Conservation (phyloP, 2,113 vertebrate genomes). For the Globicephala melas region DNA sequence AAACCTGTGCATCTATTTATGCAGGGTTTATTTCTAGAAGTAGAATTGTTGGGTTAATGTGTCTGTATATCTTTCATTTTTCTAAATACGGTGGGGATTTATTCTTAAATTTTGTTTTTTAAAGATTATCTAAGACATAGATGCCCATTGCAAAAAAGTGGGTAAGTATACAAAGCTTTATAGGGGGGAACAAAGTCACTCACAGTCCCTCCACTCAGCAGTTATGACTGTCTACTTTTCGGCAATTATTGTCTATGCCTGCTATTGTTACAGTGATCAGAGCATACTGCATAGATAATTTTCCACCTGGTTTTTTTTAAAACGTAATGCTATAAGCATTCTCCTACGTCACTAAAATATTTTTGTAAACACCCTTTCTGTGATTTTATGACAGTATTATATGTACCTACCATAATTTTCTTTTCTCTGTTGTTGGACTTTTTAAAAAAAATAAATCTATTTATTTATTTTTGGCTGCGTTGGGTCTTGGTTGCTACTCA, state of each 20-base stretch:
- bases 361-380: not conserved
- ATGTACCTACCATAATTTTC: not conserved
- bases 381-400: not conserved
- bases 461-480: no score
- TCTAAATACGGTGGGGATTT: slow-evolving; percentile 18
- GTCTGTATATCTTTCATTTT: slow-evolving; percentile 20
- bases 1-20: not conserved
- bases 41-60: not conserved
- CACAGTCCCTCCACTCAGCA: not conserved
- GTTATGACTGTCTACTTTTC: not conserved
- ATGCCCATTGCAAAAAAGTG: not conserved
- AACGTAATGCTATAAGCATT: not conserved
- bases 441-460: not conserved
- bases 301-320: not conserved
- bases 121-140: slow-evolving; percentile 3
- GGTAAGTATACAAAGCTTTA: not conserved
- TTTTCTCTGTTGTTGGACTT: not conserved
- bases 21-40: slow-evolving; percentile 30
- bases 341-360: not conserved
- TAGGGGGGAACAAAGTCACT: not conserved
- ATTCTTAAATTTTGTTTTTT: slow-evolving; percentile 24
- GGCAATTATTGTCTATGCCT: not conserved
- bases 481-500: no score
- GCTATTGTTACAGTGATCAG: not conserved
- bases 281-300: not conserved